phyloP scores from a whole-genome alignment of 2,888 invertebrate species.

The Drosophila anomalata region DNA sequence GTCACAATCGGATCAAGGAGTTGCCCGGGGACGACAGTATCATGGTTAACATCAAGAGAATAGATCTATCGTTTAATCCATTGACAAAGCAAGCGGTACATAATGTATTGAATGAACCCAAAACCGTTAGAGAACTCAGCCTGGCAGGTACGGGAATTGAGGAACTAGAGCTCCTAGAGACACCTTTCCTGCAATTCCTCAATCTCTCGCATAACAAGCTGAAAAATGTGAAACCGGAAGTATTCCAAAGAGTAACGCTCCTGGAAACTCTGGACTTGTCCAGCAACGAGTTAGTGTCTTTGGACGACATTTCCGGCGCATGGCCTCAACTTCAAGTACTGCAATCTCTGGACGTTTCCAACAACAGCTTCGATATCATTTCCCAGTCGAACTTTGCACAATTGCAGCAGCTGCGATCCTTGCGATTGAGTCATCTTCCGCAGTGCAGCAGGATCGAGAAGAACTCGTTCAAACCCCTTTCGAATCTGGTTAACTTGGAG shows the following conservation, averaged over 20 bases:
- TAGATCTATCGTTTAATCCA: constrained; percentile 94
- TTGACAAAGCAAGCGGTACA: constrained; percentile 89
- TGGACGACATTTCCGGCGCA: constrained; percentile 87
- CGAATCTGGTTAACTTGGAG: constrained; percentile 88
- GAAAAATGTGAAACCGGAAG: constrained; percentile 86
- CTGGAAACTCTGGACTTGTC: constrained; percentile 92
- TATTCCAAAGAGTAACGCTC: constrained; percentile 91
- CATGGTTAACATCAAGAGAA: constrained; percentile 93
- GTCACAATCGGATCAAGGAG: constrained; percentile 90
- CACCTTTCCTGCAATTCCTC: constrained; percentile 91
- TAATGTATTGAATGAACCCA: constrained; percentile 93
- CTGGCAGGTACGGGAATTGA: constrained; percentile 91
- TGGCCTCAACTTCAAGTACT: constrained; percentile 90
- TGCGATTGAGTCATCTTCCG: constrained; percentile 88
- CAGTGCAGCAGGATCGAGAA: constrained; percentile 92
- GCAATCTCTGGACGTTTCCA: constrained; percentile 90
- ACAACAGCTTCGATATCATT: constrained; percentile 92
- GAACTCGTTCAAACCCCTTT: constrained; percentile 89
- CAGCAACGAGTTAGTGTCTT: constrained; percentile 87
- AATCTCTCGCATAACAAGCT: constrained; percentile 92
- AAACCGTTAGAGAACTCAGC: constrained; percentile 92
- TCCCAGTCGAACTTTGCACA: constrained; percentile 90
- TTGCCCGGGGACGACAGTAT: constrained; percentile 94
- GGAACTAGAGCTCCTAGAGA: constrained; percentile 89
- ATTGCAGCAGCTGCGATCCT: constrained; percentile 87